Conservation (phyloP, 2,113 vertebrate species). For the Erpornis zantholeuca region DNA sequence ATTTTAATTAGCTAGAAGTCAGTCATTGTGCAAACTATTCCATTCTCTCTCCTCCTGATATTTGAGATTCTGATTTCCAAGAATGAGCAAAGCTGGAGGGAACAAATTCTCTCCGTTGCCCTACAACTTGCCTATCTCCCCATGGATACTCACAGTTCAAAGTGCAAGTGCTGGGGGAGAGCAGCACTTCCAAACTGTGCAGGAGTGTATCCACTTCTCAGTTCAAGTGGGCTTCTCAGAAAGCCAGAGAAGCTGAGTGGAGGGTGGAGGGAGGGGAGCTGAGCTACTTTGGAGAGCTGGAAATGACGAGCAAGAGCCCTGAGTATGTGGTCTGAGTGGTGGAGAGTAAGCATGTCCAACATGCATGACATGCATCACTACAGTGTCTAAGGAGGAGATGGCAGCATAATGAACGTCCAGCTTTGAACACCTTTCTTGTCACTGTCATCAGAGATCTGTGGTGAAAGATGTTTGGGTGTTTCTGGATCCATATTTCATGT, state of each 20-base stretch:
- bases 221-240: neutral
- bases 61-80: neutral
- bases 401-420: neutral
- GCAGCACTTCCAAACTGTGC: neutral
- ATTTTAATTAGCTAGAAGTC: neutral
- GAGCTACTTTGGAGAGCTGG: neutral
- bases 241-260: neutral
- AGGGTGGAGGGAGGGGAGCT: neutral
- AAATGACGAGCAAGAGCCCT: neutral
- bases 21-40: neutral
- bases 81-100: neutral
- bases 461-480: neutral
- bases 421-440: neutral
- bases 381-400: neutral
- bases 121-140: neutral
- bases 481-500: neutral
- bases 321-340: neutral
- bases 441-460: neutral
- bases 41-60: neutral
- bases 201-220: neutral
- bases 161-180: neutral
- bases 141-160: neutral
- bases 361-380: neutral
- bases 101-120: neutral
- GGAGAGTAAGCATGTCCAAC: neutral